A percentile compares a stretch with the other conserved stretches of the same genome.
These are phyloP conservation scores for Galagoides demidoff DNA, from an alignment of 2,797 vertebrate genomes.

Conservation along the genomic window DNA sequence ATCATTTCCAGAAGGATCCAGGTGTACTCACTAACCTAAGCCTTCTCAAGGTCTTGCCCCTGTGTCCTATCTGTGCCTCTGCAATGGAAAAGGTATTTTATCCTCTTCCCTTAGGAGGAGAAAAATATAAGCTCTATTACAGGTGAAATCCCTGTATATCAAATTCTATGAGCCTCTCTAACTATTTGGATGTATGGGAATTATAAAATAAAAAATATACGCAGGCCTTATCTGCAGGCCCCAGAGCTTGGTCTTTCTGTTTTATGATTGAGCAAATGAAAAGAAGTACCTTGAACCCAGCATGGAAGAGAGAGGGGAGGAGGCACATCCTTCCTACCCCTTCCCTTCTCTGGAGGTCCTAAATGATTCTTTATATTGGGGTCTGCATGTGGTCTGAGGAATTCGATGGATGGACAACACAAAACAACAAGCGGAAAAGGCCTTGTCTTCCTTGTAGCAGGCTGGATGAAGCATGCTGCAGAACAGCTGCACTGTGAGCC, in stretches of 20 bases:
- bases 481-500: neutral
- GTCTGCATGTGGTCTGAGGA: neutral
- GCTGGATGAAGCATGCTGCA: neutral
- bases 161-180: neutral
- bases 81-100: neutral
- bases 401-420: neutral
- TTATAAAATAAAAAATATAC: neutral
- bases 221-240: neutral
- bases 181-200: neutral
- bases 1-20: neutral
- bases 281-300: neutral
- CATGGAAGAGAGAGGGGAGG: neutral
- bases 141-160: neutral
- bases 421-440: neutral
- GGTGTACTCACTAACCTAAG: neutral
- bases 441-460: neutral
- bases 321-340: rapidly evolving
- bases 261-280: neutral
- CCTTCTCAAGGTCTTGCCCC: neutral
- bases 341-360: neutral
- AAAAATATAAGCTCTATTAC: neutral
- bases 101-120: neutral
- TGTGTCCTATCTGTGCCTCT: neutral
- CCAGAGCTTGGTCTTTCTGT: neutral
- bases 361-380: neutral